Evolutionary conservation across 37 sponge, comb jelly and placozoan genomes (phyloP).

Genomic region (Tethya wilhelma): DNA sequence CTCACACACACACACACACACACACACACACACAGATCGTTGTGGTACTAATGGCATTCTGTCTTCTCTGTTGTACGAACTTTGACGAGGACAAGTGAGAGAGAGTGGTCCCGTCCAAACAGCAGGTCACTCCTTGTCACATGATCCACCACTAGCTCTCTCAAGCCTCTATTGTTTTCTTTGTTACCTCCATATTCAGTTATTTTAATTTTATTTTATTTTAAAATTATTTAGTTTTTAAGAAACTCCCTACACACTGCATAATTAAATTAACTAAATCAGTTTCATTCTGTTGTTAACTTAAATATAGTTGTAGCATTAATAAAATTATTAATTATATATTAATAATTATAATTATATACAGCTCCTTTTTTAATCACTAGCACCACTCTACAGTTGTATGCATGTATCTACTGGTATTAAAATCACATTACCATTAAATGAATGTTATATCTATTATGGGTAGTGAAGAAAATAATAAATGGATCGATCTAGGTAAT

Average conservation of each 20-base stretch:
- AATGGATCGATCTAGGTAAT: no score
- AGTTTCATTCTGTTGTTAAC: no score
- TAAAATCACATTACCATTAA: no score
- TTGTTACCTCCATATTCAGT: no score
- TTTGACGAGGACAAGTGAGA: slow-evolving; percentile 30
- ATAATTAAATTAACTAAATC: no score
- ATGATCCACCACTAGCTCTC: not conserved
- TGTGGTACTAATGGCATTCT: slow-evolving; percentile 71
- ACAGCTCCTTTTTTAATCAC: not conserved
- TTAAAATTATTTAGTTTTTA: no score
- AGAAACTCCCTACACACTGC: not conserved
- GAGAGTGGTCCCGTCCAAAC: not conserved
- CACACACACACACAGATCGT: slow-evolving; percentile 26
- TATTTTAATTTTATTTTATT: no score
- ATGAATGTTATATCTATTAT: no score
- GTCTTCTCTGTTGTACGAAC: slow-evolving; percentile 67
- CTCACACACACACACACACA: no score
- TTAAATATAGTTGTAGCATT: no score
- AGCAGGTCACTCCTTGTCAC: not conserved
- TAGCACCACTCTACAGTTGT: not conserved
- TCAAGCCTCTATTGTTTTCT: no score
- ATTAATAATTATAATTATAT: not conserved
- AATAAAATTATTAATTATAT: not conserved
- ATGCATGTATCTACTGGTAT: not conserved
- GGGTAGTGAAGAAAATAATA: no score